Evolutionary conservation across 2,888 invertebrate species (phyloP), one percentile per base, ranked within the genome.

Genomic region (Pycnomerus fuliginosus): DNA sequence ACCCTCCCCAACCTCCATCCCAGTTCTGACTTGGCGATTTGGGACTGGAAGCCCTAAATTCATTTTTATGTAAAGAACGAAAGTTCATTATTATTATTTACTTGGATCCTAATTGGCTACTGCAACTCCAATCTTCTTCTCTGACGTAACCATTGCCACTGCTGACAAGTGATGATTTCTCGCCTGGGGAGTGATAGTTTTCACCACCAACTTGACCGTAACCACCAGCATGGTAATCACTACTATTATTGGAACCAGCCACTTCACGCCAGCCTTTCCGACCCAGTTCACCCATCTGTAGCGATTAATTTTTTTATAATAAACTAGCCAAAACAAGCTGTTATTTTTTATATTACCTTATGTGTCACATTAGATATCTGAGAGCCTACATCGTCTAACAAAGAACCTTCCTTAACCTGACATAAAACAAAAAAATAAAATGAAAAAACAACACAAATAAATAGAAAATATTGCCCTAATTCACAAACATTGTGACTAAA

Each of bases 331-430:
- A 20, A 22, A 38, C 22, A 16, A 27, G 32, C 3, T 8, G 33
- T 35, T 13, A 42, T 42, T 14, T n/a, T 16, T 13, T 25, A 24
- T 16, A 43, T 52, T 68, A 84, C 84, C 84, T 84, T 84, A 60
- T 69, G 72, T 54, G 84, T 79, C 65, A 84, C 72, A 68, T 67
- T 79, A 66, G 79, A 74, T 56, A 84, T 82, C 68, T 83, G 82
- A 54, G 70, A 68, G 52, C 80, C 77, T 62, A 84, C 78, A 61
- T 79, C 80, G 63, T 83, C 83, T 73, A 84, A 74, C 64, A 84
- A 74, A 61, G 78, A 79, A 67, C 84, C 84, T 57, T 84, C 84
- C 74, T 80, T 84, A 64, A 84, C 83, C 84, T 84, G 75, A 68
- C 62, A 52, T 60, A 58, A 55, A 52, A 56, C 44, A 49, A 58